phyloP scores from a whole-genome alignment of 2,888 invertebrate genomes.

The Xestobium rufovillosum region DNA sequence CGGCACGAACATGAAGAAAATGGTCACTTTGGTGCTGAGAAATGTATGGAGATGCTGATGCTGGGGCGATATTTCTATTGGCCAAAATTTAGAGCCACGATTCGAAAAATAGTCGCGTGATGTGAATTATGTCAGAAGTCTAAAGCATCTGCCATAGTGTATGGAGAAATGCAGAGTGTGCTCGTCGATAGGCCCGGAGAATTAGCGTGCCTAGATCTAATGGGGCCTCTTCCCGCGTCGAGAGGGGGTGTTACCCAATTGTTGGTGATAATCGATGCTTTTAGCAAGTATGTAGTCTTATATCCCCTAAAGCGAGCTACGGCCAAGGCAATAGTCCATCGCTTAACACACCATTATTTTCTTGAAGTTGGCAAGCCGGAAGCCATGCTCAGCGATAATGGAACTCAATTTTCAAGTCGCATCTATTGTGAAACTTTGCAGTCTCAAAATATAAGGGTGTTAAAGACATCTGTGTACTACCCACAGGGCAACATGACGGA shows the following conservation, averaged over 20 bases:
- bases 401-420: background rate
- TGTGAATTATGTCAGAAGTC: background rate
- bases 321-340: background rate
- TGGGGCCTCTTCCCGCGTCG: background rate
- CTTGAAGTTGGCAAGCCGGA: background rate
- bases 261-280: background rate
- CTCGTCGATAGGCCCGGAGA: background rate
- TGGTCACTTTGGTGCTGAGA: background rate
- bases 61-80: background rate
- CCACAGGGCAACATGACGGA: conserved; percentile 1
- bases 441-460: background rate
- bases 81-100: background rate
- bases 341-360: background rate
- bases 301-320: background rate
- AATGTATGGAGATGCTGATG: background rate
- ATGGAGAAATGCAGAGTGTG: background rate
- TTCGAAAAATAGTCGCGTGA: background rate
- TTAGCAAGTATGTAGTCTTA: background rate
- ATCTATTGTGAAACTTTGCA: background rate
- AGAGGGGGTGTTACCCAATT: conserved; percentile 1
- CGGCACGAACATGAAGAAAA: background rate
- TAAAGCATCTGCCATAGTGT: background rate
- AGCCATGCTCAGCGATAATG: background rate
- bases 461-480: background rate
- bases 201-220: background rate